These are phyloP conservation scores for Cantharis rufa DNA, from an alignment of 2,888 invertebrate genomes.

Conservation along the genomic window DNA sequence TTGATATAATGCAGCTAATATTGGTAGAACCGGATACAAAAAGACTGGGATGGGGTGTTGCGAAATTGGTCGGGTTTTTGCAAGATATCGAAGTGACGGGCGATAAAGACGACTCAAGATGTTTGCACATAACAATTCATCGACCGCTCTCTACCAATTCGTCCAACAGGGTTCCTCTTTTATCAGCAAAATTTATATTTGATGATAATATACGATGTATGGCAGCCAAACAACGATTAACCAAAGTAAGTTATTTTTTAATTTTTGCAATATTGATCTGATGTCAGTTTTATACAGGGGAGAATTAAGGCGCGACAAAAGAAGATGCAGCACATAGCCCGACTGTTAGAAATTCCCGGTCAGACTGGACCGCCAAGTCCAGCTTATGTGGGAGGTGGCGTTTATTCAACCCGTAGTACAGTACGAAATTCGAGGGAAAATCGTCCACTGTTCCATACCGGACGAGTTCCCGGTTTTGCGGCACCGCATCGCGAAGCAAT, in stretches of 20 bases:
- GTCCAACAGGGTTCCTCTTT: constrained; percentile 67
- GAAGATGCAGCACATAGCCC: constrained; percentile 95
- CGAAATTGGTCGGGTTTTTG: constrained; percentile 92
- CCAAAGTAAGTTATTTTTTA: constrained; percentile 63
- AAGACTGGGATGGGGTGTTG: constrained; percentile 95
- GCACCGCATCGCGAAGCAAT: constrained; percentile 54
- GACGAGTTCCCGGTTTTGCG: constrained; percentile 54
- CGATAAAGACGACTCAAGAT: constrained; percentile 95
- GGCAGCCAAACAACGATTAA: constrained; percentile 92
- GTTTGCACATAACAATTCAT: constrained; percentile 91
- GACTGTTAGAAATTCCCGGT: constrained; percentile 82
- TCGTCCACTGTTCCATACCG: constrained; percentile 51
- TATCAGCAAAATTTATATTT: constrained; percentile 92
- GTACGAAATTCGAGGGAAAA: constrained; percentile 47
- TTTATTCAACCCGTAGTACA: constrained; percentile 46
- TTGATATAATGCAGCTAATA: constrained; percentile 93
- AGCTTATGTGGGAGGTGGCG: constrained; percentile 54
- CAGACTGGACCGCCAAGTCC: constrained; percentile 58
- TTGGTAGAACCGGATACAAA: constrained; percentile 96
- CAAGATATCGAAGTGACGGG: constrained; percentile 95
- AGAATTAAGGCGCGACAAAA: constrained; percentile 92
- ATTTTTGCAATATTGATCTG: background rate
- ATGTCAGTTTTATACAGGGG: constrained; percentile 62
- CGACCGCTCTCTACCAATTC: constrained; percentile 66
- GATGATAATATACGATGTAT: constrained; percentile 99